Conservation (phyloP, 2,113 vertebrate genomes). For the Myrmecophaga tridactyla region DNA sequence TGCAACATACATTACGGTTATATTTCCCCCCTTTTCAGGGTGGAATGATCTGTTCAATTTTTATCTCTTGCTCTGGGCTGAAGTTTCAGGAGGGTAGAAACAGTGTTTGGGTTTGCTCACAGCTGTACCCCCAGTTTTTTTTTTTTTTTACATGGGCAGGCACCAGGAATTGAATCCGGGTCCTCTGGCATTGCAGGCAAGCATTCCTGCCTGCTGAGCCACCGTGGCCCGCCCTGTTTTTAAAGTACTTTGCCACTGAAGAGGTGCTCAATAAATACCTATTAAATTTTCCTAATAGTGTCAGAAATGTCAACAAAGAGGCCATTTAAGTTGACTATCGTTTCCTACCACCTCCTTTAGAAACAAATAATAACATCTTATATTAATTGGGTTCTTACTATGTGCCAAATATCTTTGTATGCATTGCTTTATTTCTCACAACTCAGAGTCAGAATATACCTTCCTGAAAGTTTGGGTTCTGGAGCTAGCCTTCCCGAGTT, state of each 20-base stretch:
- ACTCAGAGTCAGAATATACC: neutral
- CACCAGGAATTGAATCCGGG: no score
- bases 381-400: neutral
- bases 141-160: no score
- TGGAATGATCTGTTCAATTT: neutral
- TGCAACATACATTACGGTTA: neutral
- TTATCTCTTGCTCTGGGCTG: neutral
- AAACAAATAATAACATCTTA: neutral
- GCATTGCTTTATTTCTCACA: neutral
- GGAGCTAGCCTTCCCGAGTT: neutral
- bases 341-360: neutral
- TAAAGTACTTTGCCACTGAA: neutral
- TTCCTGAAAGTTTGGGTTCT: neutral
- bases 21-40: neutral
- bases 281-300: neutral
- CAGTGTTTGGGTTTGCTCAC: neutral
- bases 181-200: no score
- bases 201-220: no score
- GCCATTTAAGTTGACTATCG: neutral
- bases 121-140: neutral
- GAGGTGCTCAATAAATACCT: neutral
- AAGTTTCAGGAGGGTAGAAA: neutral
- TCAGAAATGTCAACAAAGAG: neutral
- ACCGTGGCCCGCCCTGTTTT: no score
- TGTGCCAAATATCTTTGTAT: neutral